phyloP scores from a whole-genome alignment of 2,888 invertebrate genomes.

The Frankliniella fusca region DNA sequence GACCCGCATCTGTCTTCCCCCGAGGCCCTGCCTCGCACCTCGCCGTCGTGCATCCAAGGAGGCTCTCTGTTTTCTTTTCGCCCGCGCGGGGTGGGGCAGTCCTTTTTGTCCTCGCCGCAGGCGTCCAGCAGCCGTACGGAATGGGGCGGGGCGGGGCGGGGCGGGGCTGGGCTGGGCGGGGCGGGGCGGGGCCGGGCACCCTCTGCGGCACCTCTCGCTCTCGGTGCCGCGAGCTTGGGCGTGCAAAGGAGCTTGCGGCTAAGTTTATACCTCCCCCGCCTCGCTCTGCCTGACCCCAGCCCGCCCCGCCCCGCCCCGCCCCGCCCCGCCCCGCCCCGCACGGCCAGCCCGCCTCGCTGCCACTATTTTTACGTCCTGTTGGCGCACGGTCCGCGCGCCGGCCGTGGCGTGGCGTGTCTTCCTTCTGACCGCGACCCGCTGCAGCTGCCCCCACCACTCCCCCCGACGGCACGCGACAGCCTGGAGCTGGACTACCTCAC shows the following conservation, averaged over 20 bases:
- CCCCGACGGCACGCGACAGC: not conserved
- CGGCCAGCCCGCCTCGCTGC: not conserved
- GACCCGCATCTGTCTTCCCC: no score
- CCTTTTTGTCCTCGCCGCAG: not conserved
- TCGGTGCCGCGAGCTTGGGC: not conserved
- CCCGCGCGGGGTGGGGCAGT: no score
- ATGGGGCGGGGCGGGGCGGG: not conserved
- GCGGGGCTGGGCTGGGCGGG: not conserved
- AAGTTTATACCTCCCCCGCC: constrained; percentile 6
- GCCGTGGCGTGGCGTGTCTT: not conserved
- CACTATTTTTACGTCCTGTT: not conserved
- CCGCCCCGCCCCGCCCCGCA: not conserved
- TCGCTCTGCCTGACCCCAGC: not conserved
- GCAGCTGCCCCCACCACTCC: not conserved
- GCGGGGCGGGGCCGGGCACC: not conserved
- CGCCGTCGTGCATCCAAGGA: no score
- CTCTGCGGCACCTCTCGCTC: not conserved
- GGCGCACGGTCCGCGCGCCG: not conserved
- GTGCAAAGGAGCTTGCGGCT: not conserved
- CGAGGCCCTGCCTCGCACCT: no score
- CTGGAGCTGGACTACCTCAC: no score
- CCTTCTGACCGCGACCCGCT: not conserved
- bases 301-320: not conserved
- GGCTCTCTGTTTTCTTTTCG: no score
- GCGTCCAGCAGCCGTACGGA: not conserved